Conservation (phyloP, 2,888 invertebrate species). For the Polydrusus tereticollis region DNA sequence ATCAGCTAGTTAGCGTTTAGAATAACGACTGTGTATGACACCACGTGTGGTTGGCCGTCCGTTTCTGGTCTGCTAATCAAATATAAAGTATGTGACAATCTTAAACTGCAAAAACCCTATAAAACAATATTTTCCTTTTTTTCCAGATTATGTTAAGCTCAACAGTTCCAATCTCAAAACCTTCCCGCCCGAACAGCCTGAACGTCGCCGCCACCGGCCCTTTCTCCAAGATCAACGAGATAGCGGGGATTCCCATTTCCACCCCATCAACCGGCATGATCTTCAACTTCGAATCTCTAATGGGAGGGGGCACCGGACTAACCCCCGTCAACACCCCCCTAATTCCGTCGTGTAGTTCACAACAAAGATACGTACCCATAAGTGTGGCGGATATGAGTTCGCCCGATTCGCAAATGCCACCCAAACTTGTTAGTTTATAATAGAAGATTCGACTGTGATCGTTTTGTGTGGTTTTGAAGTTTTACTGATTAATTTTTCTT, state of each 20-base stretch:
- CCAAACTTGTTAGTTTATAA: conserved; percentile 89
- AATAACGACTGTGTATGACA: too few species aligned
- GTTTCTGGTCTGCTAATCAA: too few species aligned
- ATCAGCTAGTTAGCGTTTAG: neutral
- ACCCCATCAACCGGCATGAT: conserved; percentile 91
- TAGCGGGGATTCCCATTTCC: conserved; percentile 81
- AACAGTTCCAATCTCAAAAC: conserved; percentile 67
- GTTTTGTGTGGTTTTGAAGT: conserved; percentile 18
- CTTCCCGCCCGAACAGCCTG: conserved; percentile 81
- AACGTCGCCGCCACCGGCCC: conserved; percentile 72
- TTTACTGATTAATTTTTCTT: neutral
- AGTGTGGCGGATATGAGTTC: conserved; percentile 72
- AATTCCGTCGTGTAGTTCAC: conserved; percentile 80
- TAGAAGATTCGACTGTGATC: conserved; percentile 14
- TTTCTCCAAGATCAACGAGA: conserved; percentile 59
- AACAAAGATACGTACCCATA: conserved; percentile 78
- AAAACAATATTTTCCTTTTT: neutral
- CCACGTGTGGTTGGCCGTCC: too few species aligned
- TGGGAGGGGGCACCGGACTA: conserved; percentile 93
- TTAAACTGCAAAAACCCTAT: neutral
- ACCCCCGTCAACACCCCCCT: conserved; percentile 86
- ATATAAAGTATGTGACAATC: too few species aligned
- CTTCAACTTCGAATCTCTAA: conserved; percentile 83
- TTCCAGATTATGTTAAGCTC: conserved; percentile 63
- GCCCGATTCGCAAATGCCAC: conserved; percentile 80